A percentile compares a stretch with the other conserved stretches of the same genome.
phyloP scores from a whole-genome alignment of 2,797 vertebrate genomes.

The Pyrrhura leucotis region DNA sequence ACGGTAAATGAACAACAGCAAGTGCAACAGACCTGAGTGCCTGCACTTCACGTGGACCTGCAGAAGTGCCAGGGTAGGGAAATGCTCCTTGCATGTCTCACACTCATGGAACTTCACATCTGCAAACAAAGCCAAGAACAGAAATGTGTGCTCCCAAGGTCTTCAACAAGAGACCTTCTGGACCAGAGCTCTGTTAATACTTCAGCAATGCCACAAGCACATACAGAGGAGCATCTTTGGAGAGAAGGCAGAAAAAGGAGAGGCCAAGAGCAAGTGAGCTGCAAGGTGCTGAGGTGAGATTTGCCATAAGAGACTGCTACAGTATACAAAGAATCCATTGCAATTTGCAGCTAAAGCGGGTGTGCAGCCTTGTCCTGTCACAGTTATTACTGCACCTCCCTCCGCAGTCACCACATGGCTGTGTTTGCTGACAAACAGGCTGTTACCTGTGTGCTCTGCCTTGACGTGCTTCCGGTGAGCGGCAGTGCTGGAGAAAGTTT shows the following conservation, averaged over 20 bases:
- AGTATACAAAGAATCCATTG: background rate
- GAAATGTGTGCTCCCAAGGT: background rate
- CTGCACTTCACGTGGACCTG: constrained; percentile 76
- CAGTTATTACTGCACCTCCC: background rate
- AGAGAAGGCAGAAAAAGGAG: background rate
- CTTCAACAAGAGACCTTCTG: background rate
- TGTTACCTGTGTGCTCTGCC: constrained; percentile 83
- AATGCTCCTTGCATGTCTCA: constrained; percentile 74
- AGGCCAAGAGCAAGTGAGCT: background rate
- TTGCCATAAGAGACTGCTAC: background rate
- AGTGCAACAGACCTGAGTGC: constrained; percentile 71
- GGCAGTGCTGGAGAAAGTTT: constrained; percentile 81
- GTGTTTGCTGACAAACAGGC: accelerated
- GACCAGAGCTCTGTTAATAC: background rate
- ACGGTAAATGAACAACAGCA: background rate
- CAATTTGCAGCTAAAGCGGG: accelerated
- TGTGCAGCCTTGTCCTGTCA: background rate
- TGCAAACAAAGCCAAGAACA: constrained; percentile 17
- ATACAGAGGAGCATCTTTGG: background rate
- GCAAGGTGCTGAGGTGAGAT: background rate
- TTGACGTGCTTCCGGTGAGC: constrained; percentile 83
- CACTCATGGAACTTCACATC: constrained; percentile 73
- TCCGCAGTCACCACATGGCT: background rate
- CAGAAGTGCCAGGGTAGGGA: constrained; percentile 67
- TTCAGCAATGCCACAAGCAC: background rate